Evolutionary conservation across 1,140 invertebrate genomes (phyloP).

Genomic region (Ectropis grisescens): DNA sequence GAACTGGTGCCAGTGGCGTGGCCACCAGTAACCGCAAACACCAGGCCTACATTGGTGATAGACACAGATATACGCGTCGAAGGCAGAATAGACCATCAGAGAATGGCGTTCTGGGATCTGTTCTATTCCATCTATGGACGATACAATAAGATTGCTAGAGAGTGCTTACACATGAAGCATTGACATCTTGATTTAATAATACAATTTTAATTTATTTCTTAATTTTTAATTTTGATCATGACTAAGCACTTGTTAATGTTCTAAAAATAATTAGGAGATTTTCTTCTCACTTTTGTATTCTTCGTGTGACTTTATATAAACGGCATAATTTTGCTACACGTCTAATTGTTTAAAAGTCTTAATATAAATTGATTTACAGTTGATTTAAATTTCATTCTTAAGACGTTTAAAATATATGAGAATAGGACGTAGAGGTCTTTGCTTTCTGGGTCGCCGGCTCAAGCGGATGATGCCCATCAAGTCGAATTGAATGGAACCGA

Average conservation of each 20-base stretch:
- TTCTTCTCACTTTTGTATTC: too few relatives aligned
- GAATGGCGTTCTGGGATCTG: constrained; percentile 57
- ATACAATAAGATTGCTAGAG: constrained; percentile 24
- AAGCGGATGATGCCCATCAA: constrained; percentile 36
- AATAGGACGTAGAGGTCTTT: not conserved
- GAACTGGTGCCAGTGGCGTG: constrained; percentile 33
- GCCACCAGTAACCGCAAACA: constrained; percentile 21
- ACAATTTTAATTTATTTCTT: constrained; percentile 5
- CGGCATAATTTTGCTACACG: too few relatives aligned
- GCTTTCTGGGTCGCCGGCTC: constrained; percentile 9
- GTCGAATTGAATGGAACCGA: constrained; percentile 19
- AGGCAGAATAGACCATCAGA: constrained; percentile 30
- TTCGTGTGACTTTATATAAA: too few relatives aligned
- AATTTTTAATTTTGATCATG: too few relatives aligned
- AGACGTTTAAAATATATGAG: too few relatives aligned
- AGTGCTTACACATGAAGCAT: constrained; percentile 9
- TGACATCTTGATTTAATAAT: constrained; percentile 1
- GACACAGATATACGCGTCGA: constrained; percentile 31
- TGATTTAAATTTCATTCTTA: too few relatives aligned
- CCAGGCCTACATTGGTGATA: constrained; percentile 39
- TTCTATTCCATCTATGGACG: constrained; percentile 38
- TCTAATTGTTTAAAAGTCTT: too few relatives aligned
- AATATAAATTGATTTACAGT: too few relatives aligned
- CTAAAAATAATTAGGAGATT: too few relatives aligned
- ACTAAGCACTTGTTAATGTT: not conserved